These are phyloP conservation scores for Cydia splendana DNA, from an alignment of 1,140 invertebrate genomes.

Conservation along the genomic window DNA sequence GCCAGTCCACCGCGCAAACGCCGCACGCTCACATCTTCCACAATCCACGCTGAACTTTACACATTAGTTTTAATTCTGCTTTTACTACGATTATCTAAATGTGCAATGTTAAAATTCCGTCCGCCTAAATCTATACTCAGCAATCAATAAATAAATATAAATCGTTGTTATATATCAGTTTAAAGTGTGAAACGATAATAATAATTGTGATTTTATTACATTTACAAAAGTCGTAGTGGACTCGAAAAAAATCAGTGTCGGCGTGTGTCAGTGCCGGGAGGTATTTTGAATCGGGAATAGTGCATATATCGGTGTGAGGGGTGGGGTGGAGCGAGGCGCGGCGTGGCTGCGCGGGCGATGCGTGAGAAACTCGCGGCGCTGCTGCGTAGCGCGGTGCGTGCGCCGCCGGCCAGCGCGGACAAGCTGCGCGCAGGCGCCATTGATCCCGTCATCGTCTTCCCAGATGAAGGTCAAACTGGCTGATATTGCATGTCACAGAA, in stretches of 20 bases:
- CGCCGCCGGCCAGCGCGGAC: slow-evolving; percentile 55
- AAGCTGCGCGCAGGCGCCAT: slow-evolving; percentile 61
- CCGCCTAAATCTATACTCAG: neutral
- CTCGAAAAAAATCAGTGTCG: neutral
- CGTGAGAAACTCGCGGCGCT: slow-evolving; percentile 69
- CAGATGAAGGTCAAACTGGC: slow-evolving; percentile 56
- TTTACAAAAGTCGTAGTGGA: neutral
- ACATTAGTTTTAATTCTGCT: neutral
- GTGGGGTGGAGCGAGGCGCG: slow-evolving; percentile 40
- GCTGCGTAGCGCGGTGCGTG: slow-evolving; percentile 62
- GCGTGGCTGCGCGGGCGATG: slow-evolving; percentile 72
- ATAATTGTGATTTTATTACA: neutral
- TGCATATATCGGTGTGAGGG: slow-evolving; percentile 34
- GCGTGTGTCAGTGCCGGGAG: slow-evolving; percentile 16
- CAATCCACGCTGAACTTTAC: slow-evolving; percentile 36
- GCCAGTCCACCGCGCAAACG: slow-evolving; percentile 65
- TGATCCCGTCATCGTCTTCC: slow-evolving; percentile 58
- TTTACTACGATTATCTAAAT: neutral
- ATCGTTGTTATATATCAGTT: neutral
- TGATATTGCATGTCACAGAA: neutral
- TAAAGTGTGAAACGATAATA: neutral
- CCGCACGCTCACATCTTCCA: slow-evolving; percentile 42
- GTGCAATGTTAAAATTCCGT: neutral
- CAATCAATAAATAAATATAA: neutral
- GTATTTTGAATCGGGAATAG: slow-evolving; percentile 18